Conservation (phyloP, 2,797 vertebrate genomes). For the Synanceia verrucosa region DNA sequence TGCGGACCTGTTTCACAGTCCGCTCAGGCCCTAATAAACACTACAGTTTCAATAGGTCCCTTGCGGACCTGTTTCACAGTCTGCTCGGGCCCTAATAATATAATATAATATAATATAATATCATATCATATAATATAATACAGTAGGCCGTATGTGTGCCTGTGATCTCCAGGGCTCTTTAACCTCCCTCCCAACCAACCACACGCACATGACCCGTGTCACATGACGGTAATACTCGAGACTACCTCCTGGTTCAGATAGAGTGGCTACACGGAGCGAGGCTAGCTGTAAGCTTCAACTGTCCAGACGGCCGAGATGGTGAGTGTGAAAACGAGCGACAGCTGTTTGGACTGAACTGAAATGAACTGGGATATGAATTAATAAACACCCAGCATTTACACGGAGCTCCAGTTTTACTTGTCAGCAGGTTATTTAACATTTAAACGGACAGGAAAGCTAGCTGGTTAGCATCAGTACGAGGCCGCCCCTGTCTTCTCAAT, state of each 20-base stretch:
- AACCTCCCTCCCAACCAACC: background rate
- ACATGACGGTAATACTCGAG: constrained; percentile 59
- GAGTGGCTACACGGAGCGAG: constrained; percentile 59
- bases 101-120: too few species aligned
- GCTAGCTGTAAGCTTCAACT: constrained; percentile 77
- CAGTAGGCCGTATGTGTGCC: too few species aligned
- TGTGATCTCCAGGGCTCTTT: background rate
- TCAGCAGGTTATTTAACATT: background rate
- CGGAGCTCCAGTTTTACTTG: background rate
- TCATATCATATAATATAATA: too few species aligned
- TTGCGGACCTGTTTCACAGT: too few species aligned
- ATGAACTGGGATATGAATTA: background rate
- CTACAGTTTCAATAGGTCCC: too few species aligned
- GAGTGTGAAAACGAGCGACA: constrained; percentile 50
- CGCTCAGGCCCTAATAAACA: too few species aligned
- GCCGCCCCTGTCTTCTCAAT: constrained; percentile 32
- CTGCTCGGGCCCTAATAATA: too few species aligned
- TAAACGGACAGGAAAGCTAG: constrained; percentile 50
- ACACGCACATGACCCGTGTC: constrained; percentile 62
- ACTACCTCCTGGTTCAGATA: constrained; percentile 55
- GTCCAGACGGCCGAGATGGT: constrained; percentile 81
- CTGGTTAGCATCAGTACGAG: constrained; percentile 55
- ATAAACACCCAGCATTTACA: accelerated
- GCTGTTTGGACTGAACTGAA: background rate
- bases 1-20: too few species aligned